These are phyloP conservation scores for Rhynchophorus ferrugineus DNA, from an alignment of 1,140 invertebrate genomes.

Conservation along the genomic window DNA sequence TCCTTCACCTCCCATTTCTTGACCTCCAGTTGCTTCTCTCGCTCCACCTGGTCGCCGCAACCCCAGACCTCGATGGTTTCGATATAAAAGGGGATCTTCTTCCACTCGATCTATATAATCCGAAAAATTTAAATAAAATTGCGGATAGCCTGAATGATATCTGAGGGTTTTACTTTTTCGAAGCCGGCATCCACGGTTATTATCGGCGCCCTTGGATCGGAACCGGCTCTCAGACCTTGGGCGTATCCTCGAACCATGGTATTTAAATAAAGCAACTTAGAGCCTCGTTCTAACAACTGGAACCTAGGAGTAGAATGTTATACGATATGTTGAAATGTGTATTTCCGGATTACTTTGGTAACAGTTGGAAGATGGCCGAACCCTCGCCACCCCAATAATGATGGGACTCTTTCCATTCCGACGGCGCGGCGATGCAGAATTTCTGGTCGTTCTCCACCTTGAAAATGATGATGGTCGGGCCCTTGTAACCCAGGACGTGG, in stretches of 20 bases:
- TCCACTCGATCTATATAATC: conserved; percentile 44
- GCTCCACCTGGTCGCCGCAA: conserved; percentile 63
- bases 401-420: conserved; percentile 80
- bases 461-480: conserved; percentile 73
- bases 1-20: conserved; percentile 87
- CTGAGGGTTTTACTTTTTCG: conserved; percentile 43
- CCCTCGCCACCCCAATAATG: conserved; percentile 76
- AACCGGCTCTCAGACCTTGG: conserved; percentile 71
- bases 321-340: conserved; percentile 17
- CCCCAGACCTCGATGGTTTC: conserved; percentile 73
- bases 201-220: conserved; percentile 65
- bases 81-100: conserved; percentile 56
- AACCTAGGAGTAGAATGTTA: conserved; percentile 45
- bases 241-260: conserved; percentile 76
- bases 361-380: conserved; percentile 67
- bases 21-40: conserved; percentile 76
- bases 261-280: conserved; percentile 78
- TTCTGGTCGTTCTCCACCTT: conserved; percentile 57
- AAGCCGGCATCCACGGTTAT: conserved; percentile 68
- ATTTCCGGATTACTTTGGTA: conserved; percentile 65
- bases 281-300: conserved; percentile 56
- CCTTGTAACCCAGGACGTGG: conserved; percentile 78
- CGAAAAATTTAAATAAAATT: background rate
- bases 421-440: conserved; percentile 69
- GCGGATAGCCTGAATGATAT: conserved; percentile 17